These are phyloP conservation scores for Quadriops clusia DNA, from an alignment of 2,888 invertebrate genomes.

Conservation along the genomic window DNA sequence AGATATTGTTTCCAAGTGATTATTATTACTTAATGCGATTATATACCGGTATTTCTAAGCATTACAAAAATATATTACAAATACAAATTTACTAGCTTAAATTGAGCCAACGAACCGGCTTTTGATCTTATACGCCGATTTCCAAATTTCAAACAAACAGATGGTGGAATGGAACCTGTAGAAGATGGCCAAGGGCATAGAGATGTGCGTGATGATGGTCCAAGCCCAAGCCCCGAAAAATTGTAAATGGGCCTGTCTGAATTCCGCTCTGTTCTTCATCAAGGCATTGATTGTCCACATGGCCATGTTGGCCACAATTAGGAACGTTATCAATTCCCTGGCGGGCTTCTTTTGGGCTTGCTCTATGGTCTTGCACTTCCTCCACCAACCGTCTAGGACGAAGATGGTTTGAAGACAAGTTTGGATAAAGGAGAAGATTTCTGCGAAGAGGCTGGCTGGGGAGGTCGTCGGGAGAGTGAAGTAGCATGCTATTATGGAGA, in stretches of 20 bases:
- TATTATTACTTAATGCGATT: no score
- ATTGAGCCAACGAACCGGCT: no score
- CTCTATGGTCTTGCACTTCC: slow-evolving; percentile 58
- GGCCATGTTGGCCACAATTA: slow-evolving; percentile 68
- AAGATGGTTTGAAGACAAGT: slow-evolving; percentile 71
- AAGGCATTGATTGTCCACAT: slow-evolving; percentile 80
- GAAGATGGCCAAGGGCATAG: slow-evolving; percentile 81
- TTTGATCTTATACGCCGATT: slow-evolving; percentile 71
- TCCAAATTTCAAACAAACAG: slow-evolving; percentile 88
- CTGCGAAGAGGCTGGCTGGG: slow-evolving; percentile 49
- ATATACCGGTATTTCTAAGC: no score
- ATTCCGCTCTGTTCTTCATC: slow-evolving; percentile 72
- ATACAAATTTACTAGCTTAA: slow-evolving; percentile 5
- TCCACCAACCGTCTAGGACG: slow-evolving; percentile 62
- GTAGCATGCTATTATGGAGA: slow-evolving; percentile 71
- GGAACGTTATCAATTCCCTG: slow-evolving; percentile 73
- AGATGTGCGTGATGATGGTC: slow-evolving; percentile 83
- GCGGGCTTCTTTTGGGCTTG: slow-evolving; percentile 69
- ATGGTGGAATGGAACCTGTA: slow-evolving; percentile 87
- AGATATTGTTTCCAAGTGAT: no score
- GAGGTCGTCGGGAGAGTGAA: slow-evolving; percentile 41
- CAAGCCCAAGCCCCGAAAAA: slow-evolving; percentile 84
- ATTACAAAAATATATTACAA: slow-evolving; percentile 26
- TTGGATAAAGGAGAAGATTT: slow-evolving; percentile 64
- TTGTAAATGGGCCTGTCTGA: slow-evolving; percentile 66